Percentiles rank a stretch among this genome's conserved stretches.
phyloP scores from a whole-genome alignment of 2,797 vertebrate species.

The Pampus argenteus region DNA sequence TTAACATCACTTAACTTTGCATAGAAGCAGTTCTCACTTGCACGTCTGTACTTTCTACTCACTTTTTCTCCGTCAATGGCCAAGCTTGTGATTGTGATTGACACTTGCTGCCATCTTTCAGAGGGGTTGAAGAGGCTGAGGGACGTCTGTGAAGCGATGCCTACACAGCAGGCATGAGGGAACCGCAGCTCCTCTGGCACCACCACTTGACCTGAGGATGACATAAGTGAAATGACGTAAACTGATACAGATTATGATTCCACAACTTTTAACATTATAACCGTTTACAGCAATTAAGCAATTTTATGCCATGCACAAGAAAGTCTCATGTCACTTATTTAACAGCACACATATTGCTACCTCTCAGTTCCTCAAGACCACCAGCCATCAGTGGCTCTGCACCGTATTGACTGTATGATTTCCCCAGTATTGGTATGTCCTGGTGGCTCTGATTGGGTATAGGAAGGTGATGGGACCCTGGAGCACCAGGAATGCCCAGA shows the following conservation, averaged over 20 bases:
- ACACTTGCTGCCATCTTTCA: constrained; percentile 94
- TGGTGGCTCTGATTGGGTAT: constrained; percentile 74
- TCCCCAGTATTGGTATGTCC: constrained; percentile 79
- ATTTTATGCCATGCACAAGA: constrained; percentile 4
- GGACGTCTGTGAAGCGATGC: constrained; percentile 92
- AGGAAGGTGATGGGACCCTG: constrained; percentile 72
- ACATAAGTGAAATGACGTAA: not conserved
- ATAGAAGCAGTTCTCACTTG: not conserved
- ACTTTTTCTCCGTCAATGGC: constrained; percentile 94
- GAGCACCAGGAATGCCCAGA: constrained; percentile 66
- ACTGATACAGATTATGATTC: not conserved
- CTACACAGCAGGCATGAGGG: constrained; percentile 93
- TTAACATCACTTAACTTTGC: not conserved
- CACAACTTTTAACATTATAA: not conserved
- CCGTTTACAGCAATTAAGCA: constrained; percentile 2
- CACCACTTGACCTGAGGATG: constrained; percentile 85
- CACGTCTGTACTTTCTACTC: constrained; percentile 17
- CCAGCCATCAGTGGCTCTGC: constrained; percentile 76
- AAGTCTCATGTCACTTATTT: not conserved
- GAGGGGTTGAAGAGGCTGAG: constrained; percentile 93
- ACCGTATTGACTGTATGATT: constrained; percentile 77
- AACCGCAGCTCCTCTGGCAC: constrained; percentile 94
- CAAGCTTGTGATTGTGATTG: constrained; percentile 85
- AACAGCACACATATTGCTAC: constrained; percentile 74
- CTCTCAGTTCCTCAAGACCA: constrained; percentile 79